Conservation (phyloP, 2,797 vertebrate species). For the Chaetodon trifasciatus region DNA sequence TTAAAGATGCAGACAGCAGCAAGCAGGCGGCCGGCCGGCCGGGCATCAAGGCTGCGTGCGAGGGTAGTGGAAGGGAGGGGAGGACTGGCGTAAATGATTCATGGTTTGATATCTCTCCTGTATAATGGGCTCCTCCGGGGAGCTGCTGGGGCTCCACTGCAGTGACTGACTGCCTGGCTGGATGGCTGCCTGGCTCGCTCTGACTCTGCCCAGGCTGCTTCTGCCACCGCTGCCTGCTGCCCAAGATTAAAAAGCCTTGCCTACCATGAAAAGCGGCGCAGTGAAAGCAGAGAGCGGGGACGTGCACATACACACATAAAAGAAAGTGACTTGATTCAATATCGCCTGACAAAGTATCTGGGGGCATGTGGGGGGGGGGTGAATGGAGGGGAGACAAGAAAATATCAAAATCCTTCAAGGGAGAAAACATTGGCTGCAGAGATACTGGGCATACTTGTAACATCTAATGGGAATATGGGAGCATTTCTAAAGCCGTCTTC, state of each 20-base stretch:
- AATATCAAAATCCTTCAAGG: conserved; percentile 66
- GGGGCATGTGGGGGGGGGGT: conserved; percentile 28
- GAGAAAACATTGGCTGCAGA: conserved; percentile 60
- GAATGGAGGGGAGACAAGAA: conserved; percentile 43
- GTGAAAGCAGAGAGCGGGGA: conserved; percentile 71
- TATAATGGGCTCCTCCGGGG: conserved; percentile 89
- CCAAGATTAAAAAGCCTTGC: conserved; percentile 78
- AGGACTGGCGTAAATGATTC: conserved; percentile 92
- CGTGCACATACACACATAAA: conserved; percentile 69
- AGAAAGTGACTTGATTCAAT: conserved; percentile 70
- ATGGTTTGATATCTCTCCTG: conserved; percentile 92
- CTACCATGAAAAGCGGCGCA: conserved; percentile 77
- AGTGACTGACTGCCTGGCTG: conserved; percentile 61
- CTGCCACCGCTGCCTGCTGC: conserved; percentile 67
- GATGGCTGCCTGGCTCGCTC: conserved; percentile 49
- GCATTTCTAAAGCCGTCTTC: conserved; percentile 53
- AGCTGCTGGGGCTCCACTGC: conserved; percentile 79
- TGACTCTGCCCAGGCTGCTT: conserved; percentile 64
- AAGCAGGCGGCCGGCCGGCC: conserved; percentile 62
- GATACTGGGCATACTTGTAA: conserved; percentile 59
- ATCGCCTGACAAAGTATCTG: conserved; percentile 71
- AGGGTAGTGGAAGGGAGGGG: conserved; percentile 62
- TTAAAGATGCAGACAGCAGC: conserved; percentile 93
- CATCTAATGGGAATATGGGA: conserved; percentile 58
- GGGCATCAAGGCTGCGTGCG: conserved; percentile 57